Evolutionary conservation across 2,113 vertebrate species (phyloP), one percentile per base, ranked within the genome.

Genomic region (Burhinus oedicnemus): DNA sequence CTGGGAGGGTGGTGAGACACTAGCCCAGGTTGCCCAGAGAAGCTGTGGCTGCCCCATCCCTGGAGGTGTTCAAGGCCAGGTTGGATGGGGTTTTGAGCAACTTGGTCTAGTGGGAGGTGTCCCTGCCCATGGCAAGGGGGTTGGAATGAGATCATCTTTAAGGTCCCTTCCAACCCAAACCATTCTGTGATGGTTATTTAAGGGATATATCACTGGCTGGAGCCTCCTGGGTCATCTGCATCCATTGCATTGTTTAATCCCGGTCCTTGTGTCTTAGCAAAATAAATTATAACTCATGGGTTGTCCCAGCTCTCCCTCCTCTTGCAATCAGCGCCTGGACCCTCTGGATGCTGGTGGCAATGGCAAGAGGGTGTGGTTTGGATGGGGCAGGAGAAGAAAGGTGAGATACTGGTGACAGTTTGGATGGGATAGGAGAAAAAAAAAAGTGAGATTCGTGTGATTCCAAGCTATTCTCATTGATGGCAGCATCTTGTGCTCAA

Each of bases 241-340:
- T 14, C 61, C n/a, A 4, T 74, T 0, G 0, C 8, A 6, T 22
- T 16, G 0, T 15, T 19, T 69, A 45, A 40, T 34, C 66, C 22
- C 32, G 23, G 15, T 16, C 30, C 18, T 30, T 34, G 5, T 8
- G 11, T 18, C 36, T 57, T 51, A 19, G 12, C 47, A 65, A 72
- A 83, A 32, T 6, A 38, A 52, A 45, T 21, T 11, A 3, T 16
- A 71, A 16, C 14, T 34, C 22, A 2, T 5, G 27, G 30, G 27
- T 44, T 68, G 20, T 6, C 29, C 12, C 21, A 58, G n/a, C 9
- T 79, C 17, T n/a, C 5, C 20, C 12, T 23, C n/a, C 36, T 38
- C 42, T 70, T 74, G 23, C 40, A 30, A 0, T 38, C 18, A 38
- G 30, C 0, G 0, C 42, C 23, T 19, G 54, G 45, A 38, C 26